Conservation (phyloP, 2,888 invertebrate species). For the Drosophila mettleri region DNA sequence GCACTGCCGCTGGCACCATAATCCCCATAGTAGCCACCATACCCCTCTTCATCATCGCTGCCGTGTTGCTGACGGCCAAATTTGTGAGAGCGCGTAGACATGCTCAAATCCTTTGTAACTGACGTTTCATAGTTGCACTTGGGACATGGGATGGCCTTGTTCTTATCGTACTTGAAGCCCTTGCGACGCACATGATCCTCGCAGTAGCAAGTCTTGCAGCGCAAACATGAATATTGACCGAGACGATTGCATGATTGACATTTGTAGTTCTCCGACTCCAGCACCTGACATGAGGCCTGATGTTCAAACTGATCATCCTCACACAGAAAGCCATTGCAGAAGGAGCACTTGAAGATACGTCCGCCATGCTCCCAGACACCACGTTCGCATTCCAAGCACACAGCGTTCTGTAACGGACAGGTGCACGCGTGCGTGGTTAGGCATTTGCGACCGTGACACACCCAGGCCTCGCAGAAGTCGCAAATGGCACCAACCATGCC, state of each 20-base stretch:
- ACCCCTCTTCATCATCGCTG: constrained; percentile 87
- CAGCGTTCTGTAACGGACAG: constrained; percentile 94
- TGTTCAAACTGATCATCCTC: constrained; percentile 89
- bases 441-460: constrained; percentile 97
- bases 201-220: constrained; percentile 98
- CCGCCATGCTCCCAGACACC: constrained; percentile 98
- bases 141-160: constrained; percentile 95
- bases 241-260: constrained; percentile 98
- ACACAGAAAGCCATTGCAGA: constrained; percentile 94
- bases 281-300: constrained; percentile 97
- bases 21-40: constrained; percentile 83
- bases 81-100: constrained; percentile 96
- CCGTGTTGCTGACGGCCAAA: constrained; percentile 93
- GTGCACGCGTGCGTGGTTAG: constrained; percentile 95
- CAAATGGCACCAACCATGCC: constrained; percentile 97
- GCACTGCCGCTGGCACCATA: constrained; percentile 86
- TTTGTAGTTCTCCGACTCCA: constrained; percentile 97
- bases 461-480: constrained; percentile 99
- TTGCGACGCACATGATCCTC: constrained; percentile 97
- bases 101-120: constrained; percentile 96
- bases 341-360: constrained; percentile 95
- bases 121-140: constrained; percentile 97
- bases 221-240: constrained; percentile 97
- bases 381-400: constrained; percentile 96
- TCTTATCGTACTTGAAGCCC: constrained; percentile 94